These are phyloP conservation scores for Trachelipus rathkii DNA, from an alignment of 1,140 invertebrate genomes.

Conservation along the genomic window DNA sequence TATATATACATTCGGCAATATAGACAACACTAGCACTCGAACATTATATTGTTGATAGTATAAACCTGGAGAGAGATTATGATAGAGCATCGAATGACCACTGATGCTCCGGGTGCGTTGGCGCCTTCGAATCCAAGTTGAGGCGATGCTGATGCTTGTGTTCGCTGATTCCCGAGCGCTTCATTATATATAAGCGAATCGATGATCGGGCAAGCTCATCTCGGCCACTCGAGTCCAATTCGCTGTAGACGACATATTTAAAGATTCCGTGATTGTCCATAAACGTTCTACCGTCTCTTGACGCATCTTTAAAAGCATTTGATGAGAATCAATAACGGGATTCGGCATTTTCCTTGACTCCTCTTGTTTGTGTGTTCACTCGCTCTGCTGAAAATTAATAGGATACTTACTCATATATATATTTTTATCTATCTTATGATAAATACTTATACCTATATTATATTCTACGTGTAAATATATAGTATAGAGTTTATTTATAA, in stretches of 20 bases:
- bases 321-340: background rate
- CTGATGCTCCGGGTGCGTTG: constrained; percentile 44
- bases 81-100: constrained; percentile 87
- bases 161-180: constrained; percentile 68
- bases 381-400: background rate
- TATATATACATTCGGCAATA: too few relatives aligned
- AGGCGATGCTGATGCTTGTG: constrained; percentile 41
- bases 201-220: constrained; percentile 80
- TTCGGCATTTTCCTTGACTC: background rate
- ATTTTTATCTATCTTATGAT: too few relatives aligned
- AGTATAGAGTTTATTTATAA: too few relatives aligned
- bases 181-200: constrained; percentile 74
- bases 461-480: background rate
- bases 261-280: constrained; percentile 88
- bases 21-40: too few relatives aligned
- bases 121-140: constrained; percentile 19
- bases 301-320: constrained; percentile 27
- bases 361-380: background rate
- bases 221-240: constrained; percentile 86
- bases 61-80: constrained; percentile 92
- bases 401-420: too few relatives aligned
- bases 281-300: constrained; percentile 55
- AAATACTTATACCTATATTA: background rate
- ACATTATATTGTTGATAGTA: constrained; percentile 91
- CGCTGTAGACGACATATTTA: constrained; percentile 89